Conservation (phyloP, 92 coral and sea anemone genomes). For the Siderastrea radians region DNA sequence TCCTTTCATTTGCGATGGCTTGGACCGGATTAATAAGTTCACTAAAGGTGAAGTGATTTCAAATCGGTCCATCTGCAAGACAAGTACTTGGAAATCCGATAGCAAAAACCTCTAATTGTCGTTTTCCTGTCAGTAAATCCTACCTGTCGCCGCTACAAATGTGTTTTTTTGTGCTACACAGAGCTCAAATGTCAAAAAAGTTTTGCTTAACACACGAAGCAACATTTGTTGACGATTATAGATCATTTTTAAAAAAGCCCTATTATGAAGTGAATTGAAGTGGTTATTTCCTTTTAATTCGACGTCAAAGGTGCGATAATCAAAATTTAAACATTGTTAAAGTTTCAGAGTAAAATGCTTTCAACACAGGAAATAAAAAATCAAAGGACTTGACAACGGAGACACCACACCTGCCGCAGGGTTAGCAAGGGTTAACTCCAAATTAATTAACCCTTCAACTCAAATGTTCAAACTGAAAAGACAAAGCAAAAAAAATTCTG, state of each 20-base stretch:
- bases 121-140: background rate
- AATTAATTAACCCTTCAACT: background rate
- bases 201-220: background rate
- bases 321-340: background rate
- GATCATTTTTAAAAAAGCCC: background rate
- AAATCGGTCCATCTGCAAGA: background rate
- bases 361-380: slow-evolving; percentile 19
- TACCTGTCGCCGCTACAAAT: background rate
- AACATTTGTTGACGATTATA: background rate
- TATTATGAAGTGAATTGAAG: background rate
- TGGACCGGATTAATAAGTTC: background rate
- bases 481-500: background rate
- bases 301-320: background rate
- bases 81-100: slow-evolving; percentile 19
- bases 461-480: background rate
- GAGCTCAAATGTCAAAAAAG: background rate
- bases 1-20: background rate
- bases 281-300: background rate
- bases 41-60: background rate
- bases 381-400: background rate
- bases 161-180: background rate
- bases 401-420: slow-evolving; percentile 1
- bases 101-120: background rate
- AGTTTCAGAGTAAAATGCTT: background rate
- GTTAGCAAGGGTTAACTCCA: background rate